Conservation (phyloP, 2,797 vertebrate genomes). For the Melopsittacus undulatus region DNA sequence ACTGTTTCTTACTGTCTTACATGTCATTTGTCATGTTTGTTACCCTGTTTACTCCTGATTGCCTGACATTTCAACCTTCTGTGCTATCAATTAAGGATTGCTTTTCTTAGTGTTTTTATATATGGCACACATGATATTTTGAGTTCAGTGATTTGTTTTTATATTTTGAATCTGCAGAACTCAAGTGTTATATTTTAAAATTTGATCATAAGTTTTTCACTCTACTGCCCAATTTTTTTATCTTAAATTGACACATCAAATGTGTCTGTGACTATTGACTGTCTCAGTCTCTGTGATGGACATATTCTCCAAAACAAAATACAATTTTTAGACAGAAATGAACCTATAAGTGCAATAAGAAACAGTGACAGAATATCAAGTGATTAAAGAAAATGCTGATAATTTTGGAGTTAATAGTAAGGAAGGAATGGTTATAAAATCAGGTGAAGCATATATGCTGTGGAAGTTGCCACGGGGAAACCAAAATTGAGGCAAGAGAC, state of each 20-base stretch:
- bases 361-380: neutral
- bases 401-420: neutral
- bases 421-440: neutral
- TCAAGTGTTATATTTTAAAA: neutral
- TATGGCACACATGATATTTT: neutral
- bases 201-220: neutral
- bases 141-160: neutral
- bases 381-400: neutral
- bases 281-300: too few species aligned
- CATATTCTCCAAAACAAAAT: neutral
- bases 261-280: neutral
- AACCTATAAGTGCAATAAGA: neutral
- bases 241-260: neutral
- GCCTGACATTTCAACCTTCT: rapidly evolving
- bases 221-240: rapidly evolving
- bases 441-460: neutral
- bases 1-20: neutral
- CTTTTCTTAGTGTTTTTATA: neutral
- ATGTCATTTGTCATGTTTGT: neutral
- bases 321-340: rapidly evolving
- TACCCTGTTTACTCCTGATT: neutral
- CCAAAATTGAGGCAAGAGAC: neutral
- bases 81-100: neutral
- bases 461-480: neutral
- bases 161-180: neutral